These are phyloP conservation scores for Rhynchophorus ferrugineus DNA, from an alignment of 1,140 invertebrate genomes.

Conservation along the genomic window DNA sequence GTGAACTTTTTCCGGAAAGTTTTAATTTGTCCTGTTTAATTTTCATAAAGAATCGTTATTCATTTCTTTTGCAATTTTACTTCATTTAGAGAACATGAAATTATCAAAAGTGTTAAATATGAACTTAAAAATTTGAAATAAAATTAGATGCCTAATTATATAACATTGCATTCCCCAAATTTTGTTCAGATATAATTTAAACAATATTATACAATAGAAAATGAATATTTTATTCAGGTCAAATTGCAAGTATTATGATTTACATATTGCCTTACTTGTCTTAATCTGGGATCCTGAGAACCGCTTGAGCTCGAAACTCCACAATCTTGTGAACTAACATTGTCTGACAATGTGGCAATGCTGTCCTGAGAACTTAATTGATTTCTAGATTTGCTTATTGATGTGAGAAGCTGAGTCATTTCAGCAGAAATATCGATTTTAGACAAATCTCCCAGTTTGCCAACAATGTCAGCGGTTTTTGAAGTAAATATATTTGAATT, in stretches of 20 bases:
- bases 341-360: neutral
- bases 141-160: too few relatives aligned
- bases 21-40: too few relatives aligned
- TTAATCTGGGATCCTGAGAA: conserved; percentile 30
- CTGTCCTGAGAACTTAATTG: neutral
- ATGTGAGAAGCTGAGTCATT: conserved; percentile 55
- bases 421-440: conserved; percentile 68
- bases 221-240: neutral
- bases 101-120: too few relatives aligned
- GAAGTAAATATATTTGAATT: conserved; percentile 4
- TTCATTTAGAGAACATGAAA: too few relatives aligned
- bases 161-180: too few relatives aligned
- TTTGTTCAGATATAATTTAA: too few relatives aligned
- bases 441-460: conserved; percentile 58
- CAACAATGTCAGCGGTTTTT: conserved; percentile 44
- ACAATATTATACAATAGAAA: conserved; percentile 1
- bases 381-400: conserved; percentile 28
- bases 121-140: too few relatives aligned
- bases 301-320: conserved; percentile 3
- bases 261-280: conserved; percentile 14
- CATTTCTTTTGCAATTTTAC: too few relatives aligned
- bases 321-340: neutral
- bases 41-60: too few relatives aligned
- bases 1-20: too few relatives aligned
- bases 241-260: too few relatives aligned